Percentiles rank a stretch among this genome's conserved stretches.
phyloP scores from a whole-genome alignment of 2,113 vertebrate genomes.

The Caracal caracal region DNA sequence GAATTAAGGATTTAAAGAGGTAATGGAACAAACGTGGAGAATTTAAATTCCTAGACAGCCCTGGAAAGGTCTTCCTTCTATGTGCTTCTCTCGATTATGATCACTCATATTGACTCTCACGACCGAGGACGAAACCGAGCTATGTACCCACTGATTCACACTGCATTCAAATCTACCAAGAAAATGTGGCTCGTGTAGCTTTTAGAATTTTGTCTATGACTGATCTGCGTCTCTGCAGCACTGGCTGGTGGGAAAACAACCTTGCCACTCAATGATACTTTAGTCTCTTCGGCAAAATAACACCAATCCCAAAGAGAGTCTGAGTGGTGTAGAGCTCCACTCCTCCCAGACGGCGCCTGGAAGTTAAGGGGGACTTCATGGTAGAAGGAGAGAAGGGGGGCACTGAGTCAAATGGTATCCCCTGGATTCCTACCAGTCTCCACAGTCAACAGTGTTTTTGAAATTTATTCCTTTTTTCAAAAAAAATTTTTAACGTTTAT shows the following conservation, averaged over 20 bases:
- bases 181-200: neutral
- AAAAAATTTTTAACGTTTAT: no score
- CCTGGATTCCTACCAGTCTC: neutral
- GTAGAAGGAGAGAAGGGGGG: neutral
- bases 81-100: neutral
- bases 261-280: neutral
- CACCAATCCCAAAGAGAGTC: neutral
- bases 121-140: neutral
- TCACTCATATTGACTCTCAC: neutral
- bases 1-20: conserved; percentile 16
- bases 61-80: neutral
- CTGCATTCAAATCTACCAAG: neutral
- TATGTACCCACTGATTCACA: neutral
- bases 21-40: neutral
- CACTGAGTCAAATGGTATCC: neutral
- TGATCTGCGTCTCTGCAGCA: neutral
- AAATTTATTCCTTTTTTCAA: neutral
- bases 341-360: neutral
- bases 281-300: neutral
- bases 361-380: neutral
- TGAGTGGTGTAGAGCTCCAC: neutral
- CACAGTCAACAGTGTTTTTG: neutral
- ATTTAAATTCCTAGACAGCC: neutral
- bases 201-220: neutral
- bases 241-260: neutral